Conservation (phyloP, 2,888 invertebrate genomes). For the Lasioglossum calceatum region DNA sequence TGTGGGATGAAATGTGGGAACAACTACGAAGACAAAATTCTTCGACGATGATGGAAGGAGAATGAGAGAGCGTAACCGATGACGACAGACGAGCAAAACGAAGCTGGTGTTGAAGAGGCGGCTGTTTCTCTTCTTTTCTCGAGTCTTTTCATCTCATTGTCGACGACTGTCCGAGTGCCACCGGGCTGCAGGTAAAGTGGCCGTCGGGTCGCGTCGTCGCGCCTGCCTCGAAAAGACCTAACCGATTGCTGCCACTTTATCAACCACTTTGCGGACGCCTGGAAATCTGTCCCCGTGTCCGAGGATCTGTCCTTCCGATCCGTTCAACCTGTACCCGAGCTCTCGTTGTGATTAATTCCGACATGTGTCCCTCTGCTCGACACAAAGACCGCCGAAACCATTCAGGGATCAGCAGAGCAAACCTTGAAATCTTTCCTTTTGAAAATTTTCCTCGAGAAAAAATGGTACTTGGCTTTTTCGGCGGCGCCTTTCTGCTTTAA, state of each 20-base stretch:
- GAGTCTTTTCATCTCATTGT: conserved; percentile 68
- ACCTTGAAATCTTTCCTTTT: neutral
- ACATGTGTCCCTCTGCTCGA: conserved; percentile 71
- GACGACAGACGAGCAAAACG: conserved; percentile 61
- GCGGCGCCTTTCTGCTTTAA: neutral
- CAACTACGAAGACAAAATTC: conserved; percentile 45
- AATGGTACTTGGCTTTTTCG: neutral
- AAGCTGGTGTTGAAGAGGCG: neutral
- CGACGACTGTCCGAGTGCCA: conserved; percentile 65
- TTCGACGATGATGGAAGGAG: conserved; percentile 10
- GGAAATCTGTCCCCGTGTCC: conserved; percentile 49
- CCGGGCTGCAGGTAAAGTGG: conserved; percentile 67
- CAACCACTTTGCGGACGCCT: conserved; percentile 66
- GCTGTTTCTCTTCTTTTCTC: conserved; percentile 49
- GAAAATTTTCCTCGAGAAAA: neutral
- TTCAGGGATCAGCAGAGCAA: conserved; percentile 57
- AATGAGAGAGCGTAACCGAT: conserved; percentile 66
- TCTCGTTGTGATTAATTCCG: conserved; percentile 75
- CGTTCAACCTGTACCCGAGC: conserved; percentile 56
- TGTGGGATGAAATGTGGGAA: neutral
- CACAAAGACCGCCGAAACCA: conserved; percentile 71
- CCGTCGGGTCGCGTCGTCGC: conserved; percentile 58
- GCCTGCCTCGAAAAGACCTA: conserved; percentile 73
- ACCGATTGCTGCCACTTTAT: conserved; percentile 79
- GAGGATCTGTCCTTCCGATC: conserved; percentile 39